A percentile compares a stretch with the other conserved stretches of the same genome.
Evolutionary conservation across 2,888 invertebrate genomes (phyloP).

Genomic region (Megalurothrips usitatus): DNA sequence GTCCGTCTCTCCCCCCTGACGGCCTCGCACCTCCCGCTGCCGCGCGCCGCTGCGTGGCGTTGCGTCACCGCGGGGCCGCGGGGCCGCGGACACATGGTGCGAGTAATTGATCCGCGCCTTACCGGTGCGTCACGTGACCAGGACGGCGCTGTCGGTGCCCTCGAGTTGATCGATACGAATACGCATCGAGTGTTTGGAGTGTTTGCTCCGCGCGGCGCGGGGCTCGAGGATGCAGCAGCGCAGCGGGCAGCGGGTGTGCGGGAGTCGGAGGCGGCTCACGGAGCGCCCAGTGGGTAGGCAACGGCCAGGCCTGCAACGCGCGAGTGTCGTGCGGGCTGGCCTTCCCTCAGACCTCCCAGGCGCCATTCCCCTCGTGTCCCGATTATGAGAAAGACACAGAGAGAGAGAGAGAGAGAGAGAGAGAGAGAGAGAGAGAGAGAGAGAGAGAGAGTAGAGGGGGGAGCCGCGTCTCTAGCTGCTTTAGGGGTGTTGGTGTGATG

Average conservation of each 20-base stretch:
- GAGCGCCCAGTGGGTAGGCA: too few relatives aligned
- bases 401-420: neutral
- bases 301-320: neutral
- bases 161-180: too few relatives aligned
- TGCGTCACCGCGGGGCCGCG: neutral
- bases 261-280: too few relatives aligned
- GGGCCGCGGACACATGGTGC: neutral
- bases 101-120: constrained; percentile 5
- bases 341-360: neutral
- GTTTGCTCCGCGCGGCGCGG: too few relatives aligned
- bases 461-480: too few relatives aligned
- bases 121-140: neutral
- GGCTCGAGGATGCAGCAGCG: too few relatives aligned
- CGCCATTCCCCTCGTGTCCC: too few relatives aligned
- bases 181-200: neutral
- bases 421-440: neutral
- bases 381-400: too few relatives aligned
- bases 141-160: too few relatives aligned
- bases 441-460: too few relatives aligned
- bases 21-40: neutral
- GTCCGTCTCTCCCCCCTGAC: neutral
- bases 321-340: neutral
- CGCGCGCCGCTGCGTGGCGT: neutral
- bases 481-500: too few relatives aligned
- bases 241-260: too few relatives aligned